Evolutionary conservation across 1,140 invertebrate genomes (phyloP).

Genomic region (Diorhabda elongata): DNA sequence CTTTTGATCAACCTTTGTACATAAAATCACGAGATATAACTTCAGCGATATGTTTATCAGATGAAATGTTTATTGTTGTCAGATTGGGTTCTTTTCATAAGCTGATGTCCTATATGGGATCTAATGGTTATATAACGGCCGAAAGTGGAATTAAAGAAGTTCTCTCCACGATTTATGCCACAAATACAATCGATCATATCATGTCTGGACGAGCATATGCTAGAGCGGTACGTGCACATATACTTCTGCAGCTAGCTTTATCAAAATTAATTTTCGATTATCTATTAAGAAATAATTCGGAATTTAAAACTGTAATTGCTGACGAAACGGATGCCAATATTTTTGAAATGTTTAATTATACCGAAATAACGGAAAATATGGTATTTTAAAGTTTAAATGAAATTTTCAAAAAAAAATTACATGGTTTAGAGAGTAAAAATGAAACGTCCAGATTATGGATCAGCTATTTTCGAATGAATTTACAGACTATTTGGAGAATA

Average conservation of each 20-base stretch:
- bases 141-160: constrained; percentile 31
- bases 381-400: not conserved
- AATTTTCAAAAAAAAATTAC: constrained; percentile 11
- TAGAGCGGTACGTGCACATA: constrained; percentile 45
- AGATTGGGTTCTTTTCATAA: constrained; percentile 41
- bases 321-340: too few species aligned
- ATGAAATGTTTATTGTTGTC: constrained; percentile 14
- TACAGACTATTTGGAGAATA: too few species aligned
- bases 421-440: constrained; percentile 22
- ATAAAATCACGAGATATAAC: too few species aligned
- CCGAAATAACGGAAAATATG: too few species aligned
- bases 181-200: constrained; percentile 31
- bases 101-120: constrained; percentile 36
- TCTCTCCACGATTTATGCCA: constrained; percentile 28
- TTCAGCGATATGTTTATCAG: too few species aligned
- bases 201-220: constrained; percentile 40
- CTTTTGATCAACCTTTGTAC: not conserved
- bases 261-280: constrained; percentile 33
- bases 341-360: not conserved
- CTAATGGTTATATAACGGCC: constrained; percentile 25
- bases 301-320: too few species aligned
- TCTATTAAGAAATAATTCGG: not conserved
- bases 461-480: constrained; percentile 40
- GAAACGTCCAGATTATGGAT: constrained; percentile 41
- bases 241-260: constrained; percentile 39